These are phyloP conservation scores for Semnornis frantzii DNA, from an alignment of 2,113 vertebrate species.

Conservation along the genomic window DNA sequence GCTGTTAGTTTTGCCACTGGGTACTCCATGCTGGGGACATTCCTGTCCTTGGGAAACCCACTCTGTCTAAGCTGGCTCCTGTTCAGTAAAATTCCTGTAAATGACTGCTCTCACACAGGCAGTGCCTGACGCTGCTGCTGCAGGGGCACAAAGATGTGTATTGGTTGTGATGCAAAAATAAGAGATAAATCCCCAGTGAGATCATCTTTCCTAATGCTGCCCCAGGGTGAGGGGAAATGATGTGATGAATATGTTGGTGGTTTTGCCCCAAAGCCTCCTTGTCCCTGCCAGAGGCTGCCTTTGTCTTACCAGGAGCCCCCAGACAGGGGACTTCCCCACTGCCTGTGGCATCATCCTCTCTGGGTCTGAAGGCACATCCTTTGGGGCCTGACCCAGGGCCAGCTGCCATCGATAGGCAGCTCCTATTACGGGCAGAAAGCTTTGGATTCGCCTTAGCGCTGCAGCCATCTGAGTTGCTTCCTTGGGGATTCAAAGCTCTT, in stretches of 20 bases:
- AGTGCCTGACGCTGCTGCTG: not conserved
- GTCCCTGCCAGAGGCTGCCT: constrained; percentile 1
- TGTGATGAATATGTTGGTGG: not conserved
- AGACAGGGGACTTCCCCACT: not conserved
- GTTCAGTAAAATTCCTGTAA: not conserved
- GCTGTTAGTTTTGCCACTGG: not conserved
- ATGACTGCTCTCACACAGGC: not conserved
- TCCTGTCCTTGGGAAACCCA: not conserved
- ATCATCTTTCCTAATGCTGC: constrained; percentile 36
- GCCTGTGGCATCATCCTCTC: not conserved
- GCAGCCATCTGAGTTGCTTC: not conserved
- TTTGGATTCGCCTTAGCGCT: not conserved
- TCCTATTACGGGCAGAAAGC: not conserved
- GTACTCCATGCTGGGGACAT: rapidly evolving
- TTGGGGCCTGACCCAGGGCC: not conserved
- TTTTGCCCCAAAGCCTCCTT: constrained; percentile 22
- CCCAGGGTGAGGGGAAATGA: not conserved
- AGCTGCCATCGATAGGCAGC: not conserved
- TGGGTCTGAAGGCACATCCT: not conserved
- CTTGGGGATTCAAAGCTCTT: not conserved
- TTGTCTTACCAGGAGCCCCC: not conserved
- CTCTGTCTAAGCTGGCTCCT: not conserved
- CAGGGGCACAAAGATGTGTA: constrained; percentile 49
- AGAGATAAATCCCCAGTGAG: constrained; percentile 45
- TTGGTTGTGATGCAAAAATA: constrained; percentile 19